phyloP scores from a whole-genome alignment of 2,797 vertebrate species.

The Cyprinella venusta region DNA sequence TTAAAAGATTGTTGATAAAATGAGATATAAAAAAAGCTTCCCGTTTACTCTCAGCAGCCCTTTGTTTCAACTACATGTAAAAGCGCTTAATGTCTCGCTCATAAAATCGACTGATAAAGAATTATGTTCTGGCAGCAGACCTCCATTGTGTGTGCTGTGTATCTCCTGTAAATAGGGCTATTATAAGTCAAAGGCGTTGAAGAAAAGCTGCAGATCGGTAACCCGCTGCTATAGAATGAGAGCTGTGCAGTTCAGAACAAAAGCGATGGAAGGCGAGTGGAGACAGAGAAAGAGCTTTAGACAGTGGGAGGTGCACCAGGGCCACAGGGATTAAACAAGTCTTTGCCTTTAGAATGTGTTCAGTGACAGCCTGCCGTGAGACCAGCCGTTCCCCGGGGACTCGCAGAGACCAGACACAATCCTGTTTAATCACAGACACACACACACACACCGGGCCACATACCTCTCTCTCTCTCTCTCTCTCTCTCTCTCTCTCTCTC shows the following conservation, averaged over 20 bases:
- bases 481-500: background rate
- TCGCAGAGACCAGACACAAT: constrained; percentile 60
- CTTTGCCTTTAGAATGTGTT: constrained; percentile 63
- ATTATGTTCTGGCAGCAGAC: constrained; percentile 42
- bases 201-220: constrained; percentile 60
- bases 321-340: constrained; percentile 64
- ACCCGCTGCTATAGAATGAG: constrained; percentile 61
- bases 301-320: constrained; percentile 58
- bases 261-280: constrained; percentile 40
- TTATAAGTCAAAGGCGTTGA: constrained; percentile 58
- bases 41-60: background rate
- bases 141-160: constrained; percentile 34
- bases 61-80: constrained; percentile 40
- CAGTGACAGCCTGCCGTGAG: constrained; percentile 66
- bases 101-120: constrained; percentile 51
- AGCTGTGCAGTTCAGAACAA: constrained; percentile 57
- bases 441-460: constrained; percentile 21
- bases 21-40: background rate
- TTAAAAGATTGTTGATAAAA: background rate
- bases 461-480: constrained; percentile 1
- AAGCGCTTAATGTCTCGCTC: constrained; percentile 29
- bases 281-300: constrained; percentile 61
- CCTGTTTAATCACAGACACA: constrained; percentile 72
- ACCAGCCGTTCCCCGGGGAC: constrained; percentile 63
- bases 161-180: constrained; percentile 52